A percentile compares a stretch with the other conserved stretches of the same genome.
phyloP scores from a whole-genome alignment of 2,113 vertebrate species.

The Mesembrinibis cayennensis region DNA sequence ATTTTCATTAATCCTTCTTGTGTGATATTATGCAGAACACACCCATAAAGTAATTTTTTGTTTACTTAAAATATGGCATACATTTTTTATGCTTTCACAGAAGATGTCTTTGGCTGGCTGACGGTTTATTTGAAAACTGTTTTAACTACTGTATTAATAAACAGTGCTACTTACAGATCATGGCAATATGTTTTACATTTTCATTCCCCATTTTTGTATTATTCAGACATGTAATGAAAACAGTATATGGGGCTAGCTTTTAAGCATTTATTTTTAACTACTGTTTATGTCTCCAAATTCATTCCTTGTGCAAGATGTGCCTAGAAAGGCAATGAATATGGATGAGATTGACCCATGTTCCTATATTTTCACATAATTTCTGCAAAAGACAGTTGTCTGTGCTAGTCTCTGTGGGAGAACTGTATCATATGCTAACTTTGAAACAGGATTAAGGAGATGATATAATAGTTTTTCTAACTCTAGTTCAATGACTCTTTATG shows the following conservation, averaged over 20 bases:
- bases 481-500: not conserved
- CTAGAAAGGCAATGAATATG: slow-evolving; percentile 7
- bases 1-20: not conserved
- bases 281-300: slow-evolving; percentile 39
- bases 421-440: slow-evolving; percentile 6
- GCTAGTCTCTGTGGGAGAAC: not conserved
- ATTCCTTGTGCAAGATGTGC: slow-evolving; percentile 41
- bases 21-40: not conserved
- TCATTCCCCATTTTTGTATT: slow-evolving; percentile 19
- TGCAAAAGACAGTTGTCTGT: slow-evolving; percentile 17
- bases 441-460: slow-evolving; percentile 34
- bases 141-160: slow-evolving; percentile 43
- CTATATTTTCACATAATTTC: slow-evolving; percentile 34
- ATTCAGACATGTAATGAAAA: slow-evolving; percentile 37
- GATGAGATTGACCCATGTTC: slow-evolving; percentile 29
- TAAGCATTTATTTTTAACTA: slow-evolving; percentile 58
- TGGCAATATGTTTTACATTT: slow-evolving; percentile 45
- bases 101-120: not conserved
- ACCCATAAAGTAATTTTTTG: not conserved
- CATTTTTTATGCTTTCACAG: not conserved
- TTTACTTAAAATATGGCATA: not conserved
- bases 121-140: slow-evolving; percentile 19
- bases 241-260: not conserved
- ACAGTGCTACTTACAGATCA: slow-evolving; percentile 15
- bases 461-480: slow-evolving; percentile 34